Evolutionary conservation across 1,140 invertebrate genomes (phyloP).

Genomic region (Brachionus sp.): DNA sequence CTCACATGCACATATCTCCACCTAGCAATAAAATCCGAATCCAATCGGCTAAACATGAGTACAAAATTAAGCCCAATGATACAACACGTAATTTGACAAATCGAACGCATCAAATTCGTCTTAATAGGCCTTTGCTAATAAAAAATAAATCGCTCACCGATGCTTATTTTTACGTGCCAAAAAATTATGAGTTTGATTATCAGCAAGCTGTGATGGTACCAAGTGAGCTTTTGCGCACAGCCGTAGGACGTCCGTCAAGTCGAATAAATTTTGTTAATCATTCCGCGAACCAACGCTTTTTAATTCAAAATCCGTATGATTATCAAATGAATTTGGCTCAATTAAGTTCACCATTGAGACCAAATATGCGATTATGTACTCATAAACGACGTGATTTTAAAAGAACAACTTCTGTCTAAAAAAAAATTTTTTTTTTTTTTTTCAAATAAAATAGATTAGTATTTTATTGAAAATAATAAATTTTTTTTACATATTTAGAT

Average conservation of each 20-base stretch:
- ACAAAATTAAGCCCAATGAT: not conserved
- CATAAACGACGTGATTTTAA: not conserved
- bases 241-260: not conserved
- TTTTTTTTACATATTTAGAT: not conserved
- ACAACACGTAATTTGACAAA: not conserved
- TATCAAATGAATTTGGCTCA: not conserved
- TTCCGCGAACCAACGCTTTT: not conserved
- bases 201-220: not conserved
- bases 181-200: not conserved
- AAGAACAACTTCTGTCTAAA: constrained; percentile 7
- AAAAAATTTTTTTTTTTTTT: not conserved
- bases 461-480: not conserved
- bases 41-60: not conserved
- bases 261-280: not conserved
- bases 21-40: constrained; percentile 10
- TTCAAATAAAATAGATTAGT: not conserved
- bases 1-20: not conserved
- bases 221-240: not conserved
- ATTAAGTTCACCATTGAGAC: not conserved
- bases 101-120: not conserved
- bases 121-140: not conserved
- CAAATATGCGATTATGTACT: not conserved
- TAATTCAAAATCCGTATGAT: not conserved
- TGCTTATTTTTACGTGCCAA: not conserved
- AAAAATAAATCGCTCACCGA: constrained; percentile 14